Base-by-base conservation (phyloP, 2,113 vertebrate species). In the Electrona antarctica region DNA sequence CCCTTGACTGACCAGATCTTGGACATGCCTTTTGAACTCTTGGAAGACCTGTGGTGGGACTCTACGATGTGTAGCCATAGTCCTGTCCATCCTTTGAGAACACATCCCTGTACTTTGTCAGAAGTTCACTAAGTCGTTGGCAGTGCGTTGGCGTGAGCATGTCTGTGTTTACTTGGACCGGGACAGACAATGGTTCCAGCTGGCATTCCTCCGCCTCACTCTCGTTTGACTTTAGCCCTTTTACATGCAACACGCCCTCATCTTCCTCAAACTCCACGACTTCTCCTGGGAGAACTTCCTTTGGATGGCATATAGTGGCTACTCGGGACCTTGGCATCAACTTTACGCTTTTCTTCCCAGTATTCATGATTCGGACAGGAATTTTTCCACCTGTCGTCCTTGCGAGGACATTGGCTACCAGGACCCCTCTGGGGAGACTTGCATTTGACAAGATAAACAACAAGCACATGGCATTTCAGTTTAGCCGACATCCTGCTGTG, bases 21-120 rank as follows among this genome's bases (percentile, higher is more conserved):
- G 60, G 2, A 74, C 60, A 21, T 74, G 65, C 8, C 7, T 59
- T 11, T 74, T 70, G 15, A 79, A 15, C 13, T 79, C 77, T 61
- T 79, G 61, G 8, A 74, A 75, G 3, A 71, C 41, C 7, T 74
- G 66, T 0, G 72, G 71, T 12, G 60, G 69, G 8, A 73, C 28
- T 50, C 63, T 47, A 8, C 64, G 14, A 45, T 73, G 67, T 60
- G 41, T 69, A 12, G 8, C 67, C 67, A 69, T 45, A 69, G 50
- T 69, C 54, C 15, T 15, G 10, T 7, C 60, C 45, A 69, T 49
- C 7, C 11, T 60, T 7, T 45, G 67, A 69, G n/a, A 69, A 69
- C 45, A 59, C 67, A 49, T 13, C 41, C 1, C 7, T 3, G 21
- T 56, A 28, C 12, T 67, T 67, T n/a, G n/a, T n/a, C n/a, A n/a